Conservation (phyloP, 2,888 invertebrate genomes). For the Agrochola circellaris region DNA sequence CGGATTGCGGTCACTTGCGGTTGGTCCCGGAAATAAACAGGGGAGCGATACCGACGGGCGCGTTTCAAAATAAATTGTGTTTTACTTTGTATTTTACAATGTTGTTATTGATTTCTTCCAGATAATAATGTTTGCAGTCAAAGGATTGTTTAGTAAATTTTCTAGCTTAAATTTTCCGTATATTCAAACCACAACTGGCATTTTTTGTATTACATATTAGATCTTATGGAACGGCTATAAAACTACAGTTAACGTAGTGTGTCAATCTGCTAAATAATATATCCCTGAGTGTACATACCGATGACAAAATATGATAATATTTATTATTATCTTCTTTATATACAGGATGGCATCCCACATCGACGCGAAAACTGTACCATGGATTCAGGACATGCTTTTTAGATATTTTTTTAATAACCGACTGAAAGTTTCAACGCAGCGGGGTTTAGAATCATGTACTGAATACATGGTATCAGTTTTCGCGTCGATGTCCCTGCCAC, state of each 20-base stretch:
- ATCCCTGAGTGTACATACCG: background rate
- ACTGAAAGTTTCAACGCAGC: too few relatives aligned
- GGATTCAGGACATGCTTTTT: too few relatives aligned
- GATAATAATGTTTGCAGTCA: too few relatives aligned
- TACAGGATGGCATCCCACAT: too few relatives aligned
- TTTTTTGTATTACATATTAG: background rate
- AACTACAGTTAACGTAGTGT: background rate
- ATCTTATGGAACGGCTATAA: background rate
- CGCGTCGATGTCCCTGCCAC: too few relatives aligned
- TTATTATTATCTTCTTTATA: too few relatives aligned
- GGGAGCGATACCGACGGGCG: slow-evolving; percentile 19
- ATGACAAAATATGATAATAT: too few relatives aligned
- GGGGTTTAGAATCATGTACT: too few relatives aligned
- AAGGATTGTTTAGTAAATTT: background rate
- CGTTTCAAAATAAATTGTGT: slow-evolving; percentile 26
- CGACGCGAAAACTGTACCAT: too few relatives aligned
- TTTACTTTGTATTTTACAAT: slow-evolving; percentile 47
- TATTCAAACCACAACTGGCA: background rate
- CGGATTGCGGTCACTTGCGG: slow-evolving; percentile 61
- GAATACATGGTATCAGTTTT: too few relatives aligned
- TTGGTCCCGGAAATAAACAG: slow-evolving; percentile 58
- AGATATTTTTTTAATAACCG: too few relatives aligned
- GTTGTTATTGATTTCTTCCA: slow-evolving; percentile 5
- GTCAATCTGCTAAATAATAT: background rate
- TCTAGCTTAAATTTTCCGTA: background rate